phyloP scores from a whole-genome alignment of 2,797 vertebrate genomes.

The Capromys pilorides region DNA sequence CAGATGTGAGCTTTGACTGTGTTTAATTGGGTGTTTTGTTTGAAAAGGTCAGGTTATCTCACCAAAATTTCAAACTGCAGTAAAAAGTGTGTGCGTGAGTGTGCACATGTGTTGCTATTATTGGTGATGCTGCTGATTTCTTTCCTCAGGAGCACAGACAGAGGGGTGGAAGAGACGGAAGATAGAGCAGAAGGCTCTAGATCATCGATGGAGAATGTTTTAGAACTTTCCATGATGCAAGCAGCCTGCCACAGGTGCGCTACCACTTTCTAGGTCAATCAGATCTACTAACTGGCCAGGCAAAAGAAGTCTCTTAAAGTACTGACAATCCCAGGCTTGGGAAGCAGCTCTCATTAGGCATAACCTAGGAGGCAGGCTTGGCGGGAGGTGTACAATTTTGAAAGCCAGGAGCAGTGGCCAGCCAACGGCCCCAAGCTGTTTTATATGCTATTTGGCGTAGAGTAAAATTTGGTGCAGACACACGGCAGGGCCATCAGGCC shows the following conservation, averaged over 20 bases:
- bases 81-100: neutral
- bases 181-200: slow-evolving; percentile 49
- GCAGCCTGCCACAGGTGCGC: neutral
- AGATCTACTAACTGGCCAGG: neutral
- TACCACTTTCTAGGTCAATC: slow-evolving; percentile 30
- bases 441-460: neutral
- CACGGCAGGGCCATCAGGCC: too few relatives aligned
- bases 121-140: neutral
- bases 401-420: neutral
- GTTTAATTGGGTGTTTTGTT: slow-evolving; percentile 48
- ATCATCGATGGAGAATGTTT: neutral
- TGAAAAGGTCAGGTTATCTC: slow-evolving; percentile 6
- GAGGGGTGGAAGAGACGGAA: too few relatives aligned
- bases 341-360: neutral
- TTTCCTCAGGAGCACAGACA: neutral
- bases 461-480: too few relatives aligned
- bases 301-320: slow-evolving; percentile 50
- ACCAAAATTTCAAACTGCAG: neutral
- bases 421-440: neutral
- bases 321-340: slow-evolving; percentile 1
- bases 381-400: neutral
- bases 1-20: slow-evolving; percentile 60
- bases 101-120: neutral
- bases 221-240: neutral
- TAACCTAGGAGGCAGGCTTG: neutral